These are phyloP conservation scores for Diadegma fenestrale DNA, from an alignment of 2,888 invertebrate species.

Conservation along the genomic window DNA sequence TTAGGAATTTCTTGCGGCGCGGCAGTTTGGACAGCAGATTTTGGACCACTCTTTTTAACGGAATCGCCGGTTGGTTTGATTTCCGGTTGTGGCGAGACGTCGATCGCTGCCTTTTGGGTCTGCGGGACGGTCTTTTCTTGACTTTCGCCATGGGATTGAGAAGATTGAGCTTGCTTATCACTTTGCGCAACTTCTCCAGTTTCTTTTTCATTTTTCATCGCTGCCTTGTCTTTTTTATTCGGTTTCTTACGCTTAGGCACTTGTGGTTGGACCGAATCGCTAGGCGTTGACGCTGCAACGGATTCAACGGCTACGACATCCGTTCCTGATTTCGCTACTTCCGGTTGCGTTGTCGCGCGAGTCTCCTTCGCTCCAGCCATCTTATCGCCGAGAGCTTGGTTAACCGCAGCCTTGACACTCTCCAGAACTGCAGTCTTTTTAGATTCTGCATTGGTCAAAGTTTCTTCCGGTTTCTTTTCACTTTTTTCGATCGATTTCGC, in stretches of 20 bases:
- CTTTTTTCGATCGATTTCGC: conserved; percentile 50
- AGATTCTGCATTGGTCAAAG: conserved; percentile 23
- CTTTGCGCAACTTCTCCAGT: conserved; percentile 74
- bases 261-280: conserved; percentile 58
- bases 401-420: not conserved
- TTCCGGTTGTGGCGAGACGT: conserved; percentile 39
- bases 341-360: not conserved
- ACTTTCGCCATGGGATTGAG: conserved; percentile 40
- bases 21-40: conserved; percentile 5
- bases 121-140: conserved; percentile 61
- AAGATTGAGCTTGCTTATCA: conserved; percentile 25
- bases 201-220: conserved; percentile 78
- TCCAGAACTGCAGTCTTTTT: conserved; percentile 26
- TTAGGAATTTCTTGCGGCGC: not conserved
- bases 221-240: conserved; percentile 69
- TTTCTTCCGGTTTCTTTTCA: conserved; percentile 33
- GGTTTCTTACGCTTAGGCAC: conserved; percentile 68
- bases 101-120: conserved; percentile 8
- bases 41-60: conserved; percentile 1
- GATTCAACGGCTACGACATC: conserved; percentile 4
- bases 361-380: not conserved
- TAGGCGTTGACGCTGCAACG: conserved; percentile 9
- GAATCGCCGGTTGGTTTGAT: conserved; percentile 32
- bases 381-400: not conserved
- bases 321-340: not conserved